Percentiles rank a stretch among this genome's conserved stretches.
Conservation (phyloP, 2,888 invertebrate genomes). For the Rhimphoctona megacephalus region DNA sequence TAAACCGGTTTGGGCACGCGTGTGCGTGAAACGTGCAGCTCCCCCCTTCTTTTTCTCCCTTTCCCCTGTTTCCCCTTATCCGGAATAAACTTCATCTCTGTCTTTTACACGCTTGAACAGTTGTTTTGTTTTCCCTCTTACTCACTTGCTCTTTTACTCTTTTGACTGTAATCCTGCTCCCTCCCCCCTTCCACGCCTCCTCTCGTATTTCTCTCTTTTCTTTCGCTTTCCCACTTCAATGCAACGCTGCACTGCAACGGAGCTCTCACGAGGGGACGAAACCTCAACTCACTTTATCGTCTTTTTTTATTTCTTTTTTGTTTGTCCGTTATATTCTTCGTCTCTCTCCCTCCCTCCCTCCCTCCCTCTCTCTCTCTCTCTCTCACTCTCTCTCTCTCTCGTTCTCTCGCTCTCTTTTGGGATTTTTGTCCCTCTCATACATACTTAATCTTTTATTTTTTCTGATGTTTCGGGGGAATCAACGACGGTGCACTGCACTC, state of each 20-base stretch:
- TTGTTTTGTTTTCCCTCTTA: slow-evolving; percentile 56
- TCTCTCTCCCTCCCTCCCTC: not conserved
- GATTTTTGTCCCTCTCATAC: slow-evolving; percentile 20
- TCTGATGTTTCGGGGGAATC: slow-evolving; percentile 25
- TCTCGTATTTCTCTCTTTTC: slow-evolving; percentile 57
- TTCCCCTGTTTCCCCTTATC: slow-evolving; percentile 5
- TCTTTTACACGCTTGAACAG: slow-evolving; percentile 60
- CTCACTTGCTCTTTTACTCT: slow-evolving; percentile 65
- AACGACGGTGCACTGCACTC: slow-evolving; percentile 22
- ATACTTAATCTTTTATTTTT: slow-evolving; percentile 43
- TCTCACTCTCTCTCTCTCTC: not conserved
- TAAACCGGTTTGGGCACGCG: slow-evolving; percentile 83
- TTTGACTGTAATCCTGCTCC: slow-evolving; percentile 58
- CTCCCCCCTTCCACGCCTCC: slow-evolving; percentile 37
- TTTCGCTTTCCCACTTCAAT: not conserved
- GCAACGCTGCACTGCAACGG: slow-evolving; percentile 40
- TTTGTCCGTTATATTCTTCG: slow-evolving; percentile 9
- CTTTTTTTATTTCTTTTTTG: slow-evolving; percentile 43
- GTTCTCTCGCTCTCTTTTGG: not conserved
- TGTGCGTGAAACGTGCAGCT: slow-evolving; percentile 73
- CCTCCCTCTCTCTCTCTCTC: not conserved
- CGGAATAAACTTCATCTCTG: slow-evolving; percentile 42
- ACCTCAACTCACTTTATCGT: slow-evolving; percentile 56
- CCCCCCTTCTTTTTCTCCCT: slow-evolving; percentile 21
- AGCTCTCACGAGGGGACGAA: slow-evolving; percentile 49